Evolutionary conservation across 2,113 vertebrate genomes (phyloP).

Genomic region (Corapipo altera): DNA sequence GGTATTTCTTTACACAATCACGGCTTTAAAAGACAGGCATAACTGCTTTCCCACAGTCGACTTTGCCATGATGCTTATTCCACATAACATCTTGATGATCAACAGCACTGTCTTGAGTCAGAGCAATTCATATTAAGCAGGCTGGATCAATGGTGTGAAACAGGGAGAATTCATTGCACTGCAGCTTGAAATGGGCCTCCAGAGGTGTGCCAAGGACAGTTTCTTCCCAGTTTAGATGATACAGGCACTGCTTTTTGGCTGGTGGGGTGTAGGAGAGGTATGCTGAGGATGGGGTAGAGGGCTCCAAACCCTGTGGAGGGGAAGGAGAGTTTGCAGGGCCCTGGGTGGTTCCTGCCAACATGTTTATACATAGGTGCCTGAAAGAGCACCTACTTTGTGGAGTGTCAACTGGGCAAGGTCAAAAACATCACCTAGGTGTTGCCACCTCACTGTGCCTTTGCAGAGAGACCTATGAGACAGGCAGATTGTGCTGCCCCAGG

Average conservation of each 20-base stretch:
- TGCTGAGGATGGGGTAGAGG: accelerated
- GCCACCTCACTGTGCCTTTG: accelerated
- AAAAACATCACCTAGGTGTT: accelerated
- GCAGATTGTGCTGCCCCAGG: background rate
- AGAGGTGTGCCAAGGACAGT: background rate
- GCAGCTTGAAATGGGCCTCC: background rate
- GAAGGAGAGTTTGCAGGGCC: accelerated
- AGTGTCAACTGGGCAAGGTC: background rate
- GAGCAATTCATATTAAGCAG: background rate
- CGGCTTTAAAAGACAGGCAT: background rate
- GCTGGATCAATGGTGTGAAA: background rate
- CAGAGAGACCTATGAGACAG: background rate
- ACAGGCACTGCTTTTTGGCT: background rate
- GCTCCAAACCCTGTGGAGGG: accelerated
- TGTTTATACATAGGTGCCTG: accelerated
- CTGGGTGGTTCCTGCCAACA: background rate
- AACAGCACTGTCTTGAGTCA: background rate
- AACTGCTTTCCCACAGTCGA: background rate
- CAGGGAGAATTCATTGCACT: background rate
- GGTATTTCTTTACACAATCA: background rate
- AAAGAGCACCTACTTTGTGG: background rate
- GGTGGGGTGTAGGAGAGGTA: background rate
- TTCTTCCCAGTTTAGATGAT: background rate
- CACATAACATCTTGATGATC: background rate
- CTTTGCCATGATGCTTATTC: background rate